Conservation (phyloP, 2,797 vertebrate genomes). For the Ctenochaetus hawaiiensis region DNA sequence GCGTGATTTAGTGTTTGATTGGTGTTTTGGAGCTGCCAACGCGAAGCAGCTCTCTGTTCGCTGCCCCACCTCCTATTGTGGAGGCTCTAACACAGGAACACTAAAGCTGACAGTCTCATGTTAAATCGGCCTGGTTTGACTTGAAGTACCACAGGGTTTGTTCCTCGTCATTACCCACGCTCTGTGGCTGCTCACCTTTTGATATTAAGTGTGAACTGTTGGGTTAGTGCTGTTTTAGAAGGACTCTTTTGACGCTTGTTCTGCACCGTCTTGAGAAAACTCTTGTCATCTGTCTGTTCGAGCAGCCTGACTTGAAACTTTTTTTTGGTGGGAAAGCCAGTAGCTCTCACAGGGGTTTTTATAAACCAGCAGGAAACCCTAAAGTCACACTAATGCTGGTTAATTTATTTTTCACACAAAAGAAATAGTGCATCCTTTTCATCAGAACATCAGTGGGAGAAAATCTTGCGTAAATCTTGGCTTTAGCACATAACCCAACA, state of each 20-base stretch:
- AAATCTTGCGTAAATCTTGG: constrained; percentile 56
- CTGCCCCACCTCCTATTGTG: constrained; percentile 60
- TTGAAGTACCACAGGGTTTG: constrained; percentile 11
- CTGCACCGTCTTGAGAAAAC: constrained; percentile 45
- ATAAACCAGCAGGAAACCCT: constrained; percentile 17
- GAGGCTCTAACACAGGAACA: constrained; percentile 77
- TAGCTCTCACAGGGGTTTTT: constrained; percentile 22
- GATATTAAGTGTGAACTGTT: constrained; percentile 32
- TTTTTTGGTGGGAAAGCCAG: constrained; percentile 5
- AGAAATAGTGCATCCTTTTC: constrained; percentile 34
- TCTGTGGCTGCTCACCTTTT: constrained; percentile 23
- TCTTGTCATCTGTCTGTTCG: constrained; percentile 16
- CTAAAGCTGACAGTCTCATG: constrained; percentile 73
- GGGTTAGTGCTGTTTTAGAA: constrained; percentile 37
- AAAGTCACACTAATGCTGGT: constrained; percentile 15
- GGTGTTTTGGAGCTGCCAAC: constrained; percentile 58
- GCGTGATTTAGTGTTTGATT: constrained; percentile 64
- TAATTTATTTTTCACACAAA: constrained; percentile 34
- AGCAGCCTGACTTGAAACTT: constrained; percentile 17
- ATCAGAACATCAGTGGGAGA: constrained; percentile 44
- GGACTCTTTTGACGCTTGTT: constrained; percentile 18
- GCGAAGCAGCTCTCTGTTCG: constrained; percentile 53
- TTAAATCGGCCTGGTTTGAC: constrained; percentile 49
- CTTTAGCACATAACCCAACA: constrained; percentile 47
- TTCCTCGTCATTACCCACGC: constrained; percentile 21